phyloP scores from a whole-genome alignment of 2,113 vertebrate genomes.

The Cyrtonyx montezumae region DNA sequence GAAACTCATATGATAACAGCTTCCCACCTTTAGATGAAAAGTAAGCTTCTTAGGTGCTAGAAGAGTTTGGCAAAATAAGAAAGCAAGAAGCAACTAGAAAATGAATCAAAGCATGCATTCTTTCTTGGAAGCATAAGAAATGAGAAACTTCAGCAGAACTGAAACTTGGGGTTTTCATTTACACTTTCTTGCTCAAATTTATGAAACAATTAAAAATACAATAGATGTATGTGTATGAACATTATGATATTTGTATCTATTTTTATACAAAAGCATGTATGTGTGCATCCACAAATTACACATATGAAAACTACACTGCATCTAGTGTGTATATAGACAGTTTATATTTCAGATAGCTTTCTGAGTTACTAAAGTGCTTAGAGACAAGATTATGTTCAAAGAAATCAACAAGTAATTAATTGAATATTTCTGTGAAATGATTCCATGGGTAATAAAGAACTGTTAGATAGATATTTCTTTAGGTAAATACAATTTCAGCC shows the following conservation, averaged over 20 bases:
- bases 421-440: not conserved
- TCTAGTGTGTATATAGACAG: not conserved
- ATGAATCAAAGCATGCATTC: not conserved
- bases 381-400: not conserved
- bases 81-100: not conserved
- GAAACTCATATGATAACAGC: no score
- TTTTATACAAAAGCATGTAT: not conserved
- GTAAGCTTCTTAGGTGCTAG: not conserved
- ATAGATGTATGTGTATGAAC: not conserved
- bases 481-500: not conserved
- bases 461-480: not conserved
- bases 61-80: not conserved
- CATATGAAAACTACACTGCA: not conserved
- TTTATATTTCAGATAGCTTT: not conserved
- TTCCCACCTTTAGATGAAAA: not conserved
- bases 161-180: not conserved
- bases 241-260: not conserved
- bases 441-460: not conserved
- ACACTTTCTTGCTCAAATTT: not conserved
- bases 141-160: not conserved
- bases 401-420: not conserved
- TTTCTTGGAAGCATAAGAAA: not conserved
- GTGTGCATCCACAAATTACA: not conserved
- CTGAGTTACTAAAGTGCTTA: not conserved
- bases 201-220: not conserved